These are phyloP conservation scores for Exocentrus adspersus DNA, from an alignment of 2,888 invertebrate genomes.

Conservation along the genomic window DNA sequence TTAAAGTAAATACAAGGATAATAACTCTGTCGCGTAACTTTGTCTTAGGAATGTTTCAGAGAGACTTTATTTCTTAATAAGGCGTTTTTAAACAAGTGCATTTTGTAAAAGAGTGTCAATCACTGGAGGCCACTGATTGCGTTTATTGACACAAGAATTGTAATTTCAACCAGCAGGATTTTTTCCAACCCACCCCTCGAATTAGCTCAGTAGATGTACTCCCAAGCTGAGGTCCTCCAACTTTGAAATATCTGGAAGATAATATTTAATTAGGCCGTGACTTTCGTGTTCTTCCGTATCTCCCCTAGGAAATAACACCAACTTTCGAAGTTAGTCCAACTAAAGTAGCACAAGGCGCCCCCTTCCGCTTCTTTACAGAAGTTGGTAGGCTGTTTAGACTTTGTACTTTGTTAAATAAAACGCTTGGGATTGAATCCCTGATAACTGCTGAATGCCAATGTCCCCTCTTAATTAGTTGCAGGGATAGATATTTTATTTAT, in stretches of 20 bases:
- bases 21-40: conserved; percentile 14
- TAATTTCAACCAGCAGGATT: no score
- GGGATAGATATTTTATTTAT: conserved; percentile 29
- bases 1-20: conserved; percentile 25
- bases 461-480: conserved; percentile 31
- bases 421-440: conserved; percentile 36
- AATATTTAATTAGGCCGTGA: conserved; percentile 29
- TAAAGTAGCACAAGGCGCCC: conserved; percentile 30
- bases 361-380: conserved; percentile 34
- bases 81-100: no score
- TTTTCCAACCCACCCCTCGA: no score
- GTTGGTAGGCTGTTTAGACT: conserved; percentile 40
- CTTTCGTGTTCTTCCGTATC: conserved; percentile 31
- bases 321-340: conserved; percentile 32
- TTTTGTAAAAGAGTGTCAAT: no score
- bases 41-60: background rate
- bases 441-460: conserved; percentile 39
- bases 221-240: background rate
- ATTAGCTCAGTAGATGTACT: background rate
- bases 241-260: conserved; percentile 27
- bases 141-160: no score
- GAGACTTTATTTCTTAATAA: no score
- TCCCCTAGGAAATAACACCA: conserved; percentile 41
- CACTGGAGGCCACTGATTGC: no score
- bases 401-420: conserved; percentile 40